Base-by-base conservation (phyloP, 2,797 vertebrate genomes). In the Phaenicophaeus curvirostris region DNA sequence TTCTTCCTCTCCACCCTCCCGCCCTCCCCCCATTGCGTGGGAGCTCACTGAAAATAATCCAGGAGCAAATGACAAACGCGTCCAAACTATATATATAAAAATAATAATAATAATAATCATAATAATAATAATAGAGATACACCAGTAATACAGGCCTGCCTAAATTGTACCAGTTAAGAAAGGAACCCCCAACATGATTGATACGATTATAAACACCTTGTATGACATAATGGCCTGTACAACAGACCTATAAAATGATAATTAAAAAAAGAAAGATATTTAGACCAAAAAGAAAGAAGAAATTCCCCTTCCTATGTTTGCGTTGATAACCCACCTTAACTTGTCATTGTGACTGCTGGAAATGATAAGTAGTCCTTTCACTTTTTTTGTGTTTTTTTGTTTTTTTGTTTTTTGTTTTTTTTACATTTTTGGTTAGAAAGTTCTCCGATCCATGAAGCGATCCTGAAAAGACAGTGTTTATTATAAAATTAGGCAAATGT, bases 121-220 rank as follows among this genome's bases (percentile, higher is more conserved):
- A 48, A 97, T 92, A 90, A 97, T 94, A 97, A 97, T 95, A 97
- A 97, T 75, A 97, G 97, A 98, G 97, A 98, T 97, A 97, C 94
- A 98, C 97, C 98, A 98, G 98, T 98, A 98, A 98, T 96, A 98
- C 98, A 97, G 97, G 98, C 98, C 98, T 98, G 98, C 98, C 98
- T 98, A 97, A 98, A 98, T 97, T 98, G 98, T 98, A 98, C 97
- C 98, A 98, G 98, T 98, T 98, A 98, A 98, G 98, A 99, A 98
- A 98, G 98, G 98, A 98, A 98, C 97, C 98, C 98, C 98, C 98
- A 98, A 98, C 97, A 97, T 74, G 96, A 97, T 97, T 97, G 98
- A 98, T 98, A 98, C 87, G 98, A 98, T 99, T 99, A 99, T 98
- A 98, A 99, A 98, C 98, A 98, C 98, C 97, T 97, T 98, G 97